These are phyloP conservation scores for Oreochromis mossambicus DNA, from an alignment of 2,797 vertebrate genomes.

Conservation along the genomic window DNA sequence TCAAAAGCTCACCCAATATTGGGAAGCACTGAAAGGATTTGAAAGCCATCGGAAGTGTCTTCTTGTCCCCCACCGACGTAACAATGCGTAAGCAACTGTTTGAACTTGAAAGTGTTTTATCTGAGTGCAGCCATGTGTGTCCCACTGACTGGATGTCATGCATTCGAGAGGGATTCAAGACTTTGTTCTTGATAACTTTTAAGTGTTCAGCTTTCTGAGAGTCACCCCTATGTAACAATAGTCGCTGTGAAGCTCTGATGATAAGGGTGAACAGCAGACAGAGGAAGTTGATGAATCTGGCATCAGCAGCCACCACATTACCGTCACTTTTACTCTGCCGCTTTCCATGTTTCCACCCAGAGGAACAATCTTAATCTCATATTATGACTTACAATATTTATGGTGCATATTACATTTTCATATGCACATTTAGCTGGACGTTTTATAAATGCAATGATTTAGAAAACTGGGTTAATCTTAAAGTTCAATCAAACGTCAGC, in stretches of 20 bases:
- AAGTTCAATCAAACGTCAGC: neutral
- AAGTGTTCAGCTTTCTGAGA: constrained; percentile 51
- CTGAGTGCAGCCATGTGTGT: constrained; percentile 61
- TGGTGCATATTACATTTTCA: neutral
- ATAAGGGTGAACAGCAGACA: neutral
- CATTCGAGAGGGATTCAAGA: constrained; percentile 34
- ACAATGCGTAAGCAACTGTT: constrained; percentile 66
- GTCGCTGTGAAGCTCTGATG: constrained; percentile 14
- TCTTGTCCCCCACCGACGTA: constrained; percentile 48
- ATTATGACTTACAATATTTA: neutral
- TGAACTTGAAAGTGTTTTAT: constrained; percentile 68
- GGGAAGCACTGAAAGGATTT: constrained; percentile 45
- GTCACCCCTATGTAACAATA: constrained; percentile 63
- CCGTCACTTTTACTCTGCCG: neutral
- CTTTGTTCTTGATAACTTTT: constrained; percentile 59
- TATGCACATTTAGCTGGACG: neutral
- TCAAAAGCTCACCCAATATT: constrained; percentile 42
- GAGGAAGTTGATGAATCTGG: neutral
- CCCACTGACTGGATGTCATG: constrained; percentile 61
- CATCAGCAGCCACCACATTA: neutral
- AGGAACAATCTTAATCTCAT: neutral
- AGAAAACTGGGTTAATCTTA: neutral
- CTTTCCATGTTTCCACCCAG: neutral
- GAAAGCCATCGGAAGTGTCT: constrained; percentile 71
- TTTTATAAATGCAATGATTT: neutral